A percentile compares a stretch with the other conserved stretches of the same genome.
Evolutionary conservation across 2,888 invertebrate genomes (phyloP).

Genomic region (Leptinotarsa juncta): DNA sequence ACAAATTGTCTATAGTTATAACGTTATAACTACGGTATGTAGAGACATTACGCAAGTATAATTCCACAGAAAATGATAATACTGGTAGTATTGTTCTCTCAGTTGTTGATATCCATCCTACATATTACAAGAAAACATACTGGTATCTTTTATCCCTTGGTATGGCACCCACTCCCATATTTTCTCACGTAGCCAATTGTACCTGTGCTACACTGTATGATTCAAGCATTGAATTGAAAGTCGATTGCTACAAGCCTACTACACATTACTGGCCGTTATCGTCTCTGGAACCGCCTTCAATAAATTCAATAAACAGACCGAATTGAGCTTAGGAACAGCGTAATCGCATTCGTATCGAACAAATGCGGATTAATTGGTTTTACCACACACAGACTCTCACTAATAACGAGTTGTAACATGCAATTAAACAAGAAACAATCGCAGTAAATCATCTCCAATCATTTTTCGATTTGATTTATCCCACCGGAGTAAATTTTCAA

Average conservation of each 20-base stretch:
- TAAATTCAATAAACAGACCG: slow-evolving; percentile 37
- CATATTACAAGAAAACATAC: not conserved
- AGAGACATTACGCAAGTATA: too few species aligned
- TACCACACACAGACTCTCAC: slow-evolving; percentile 43
- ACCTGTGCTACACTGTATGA: not conserved
- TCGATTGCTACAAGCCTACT: not conserved
- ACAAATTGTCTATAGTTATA: too few species aligned
- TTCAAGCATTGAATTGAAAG: not conserved
- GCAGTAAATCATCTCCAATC: slow-evolving; percentile 42
- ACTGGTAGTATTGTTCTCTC: too few species aligned
- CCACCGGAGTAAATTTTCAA: slow-evolving; percentile 34
- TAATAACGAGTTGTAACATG: slow-evolving; percentile 42
- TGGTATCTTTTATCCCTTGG: not conserved
- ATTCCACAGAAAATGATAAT: too few species aligned
- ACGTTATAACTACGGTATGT: too few species aligned
- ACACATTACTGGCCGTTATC: slow-evolving; percentile 10
- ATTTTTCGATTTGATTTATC: slow-evolving; percentile 34
- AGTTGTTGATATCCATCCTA: too few species aligned
- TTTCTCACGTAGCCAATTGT: not conserved
- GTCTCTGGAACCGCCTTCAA: slow-evolving; percentile 10
- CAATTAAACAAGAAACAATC: slow-evolving; percentile 41
- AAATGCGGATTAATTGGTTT: slow-evolving; percentile 20
- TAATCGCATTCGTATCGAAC: slow-evolving; percentile 19
- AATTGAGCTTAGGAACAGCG: slow-evolving; percentile 22
- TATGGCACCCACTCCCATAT: not conserved